Evolutionary conservation across 2,797 vertebrate genomes (phyloP).

Genomic region (Percopsis omiscomaycus): DNA sequence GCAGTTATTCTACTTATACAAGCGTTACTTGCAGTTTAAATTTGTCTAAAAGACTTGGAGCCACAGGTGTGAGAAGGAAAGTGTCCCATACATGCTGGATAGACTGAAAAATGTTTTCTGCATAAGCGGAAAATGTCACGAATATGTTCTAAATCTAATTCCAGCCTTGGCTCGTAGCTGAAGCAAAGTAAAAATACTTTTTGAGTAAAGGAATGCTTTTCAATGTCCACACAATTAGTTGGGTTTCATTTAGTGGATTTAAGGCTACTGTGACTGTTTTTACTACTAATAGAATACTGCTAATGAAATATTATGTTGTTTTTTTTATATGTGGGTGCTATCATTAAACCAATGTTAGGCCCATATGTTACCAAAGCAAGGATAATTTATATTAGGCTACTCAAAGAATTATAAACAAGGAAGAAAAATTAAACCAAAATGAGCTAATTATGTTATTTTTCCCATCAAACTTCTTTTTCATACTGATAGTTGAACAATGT

Average conservation of each 20-base stretch:
- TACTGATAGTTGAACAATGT: not conserved
- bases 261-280: constrained; percentile 13
- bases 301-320: not conserved
- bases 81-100: constrained; percentile 47
- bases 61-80: constrained; percentile 8
- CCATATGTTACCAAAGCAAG: not conserved
- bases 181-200: constrained; percentile 8
- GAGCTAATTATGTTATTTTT: constrained; percentile 1
- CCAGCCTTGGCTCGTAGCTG: constrained; percentile 12
- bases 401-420: not conserved
- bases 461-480: not conserved
- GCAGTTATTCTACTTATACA: constrained; percentile 35
- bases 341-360: constrained; percentile 19
- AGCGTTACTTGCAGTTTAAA: constrained; percentile 30
- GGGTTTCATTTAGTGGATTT: constrained; percentile 3
- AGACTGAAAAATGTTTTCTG: constrained; percentile 24
- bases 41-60: constrained; percentile 24
- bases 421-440: not conserved
- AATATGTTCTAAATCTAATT: constrained; percentile 19
- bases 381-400: not conserved
- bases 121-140: constrained; percentile 6
- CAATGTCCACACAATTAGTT: constrained; percentile 13
- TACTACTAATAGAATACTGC: constrained; percentile 3
- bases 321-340: constrained; percentile 22
- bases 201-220: not conserved